These are phyloP conservation scores for Alcedo quadribrachys DNA, from an alignment of 2,797 vertebrate genomes.

Conservation along the genomic window DNA sequence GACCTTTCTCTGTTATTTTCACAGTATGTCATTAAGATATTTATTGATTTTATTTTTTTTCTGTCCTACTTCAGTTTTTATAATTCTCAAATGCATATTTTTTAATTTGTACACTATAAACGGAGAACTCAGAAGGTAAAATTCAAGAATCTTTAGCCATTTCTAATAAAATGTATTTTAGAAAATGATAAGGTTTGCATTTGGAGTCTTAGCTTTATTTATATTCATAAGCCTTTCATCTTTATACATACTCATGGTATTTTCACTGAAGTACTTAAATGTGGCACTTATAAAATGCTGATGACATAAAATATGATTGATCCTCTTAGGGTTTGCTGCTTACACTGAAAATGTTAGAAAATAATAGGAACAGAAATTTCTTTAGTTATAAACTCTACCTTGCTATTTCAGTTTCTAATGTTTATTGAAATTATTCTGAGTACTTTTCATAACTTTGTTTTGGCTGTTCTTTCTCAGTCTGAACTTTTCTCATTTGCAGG, in stretches of 20 bases:
- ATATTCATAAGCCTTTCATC: conserved; percentile 87
- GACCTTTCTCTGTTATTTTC: conserved; percentile 65
- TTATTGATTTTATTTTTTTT: conserved; percentile 56
- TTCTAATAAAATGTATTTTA: conserved; percentile 80
- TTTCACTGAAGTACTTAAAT: conserved; percentile 84
- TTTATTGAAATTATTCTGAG: conserved; percentile 73
- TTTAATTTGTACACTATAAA: conserved; percentile 73
- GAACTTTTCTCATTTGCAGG: conserved; percentile 67
- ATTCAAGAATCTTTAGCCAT: conserved; percentile 76
- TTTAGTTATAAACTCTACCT: conserved; percentile 74
- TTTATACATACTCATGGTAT: conserved; percentile 81
- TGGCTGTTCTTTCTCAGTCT: conserved; percentile 49
- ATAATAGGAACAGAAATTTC: conserved; percentile 79
- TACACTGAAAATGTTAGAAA: conserved; percentile 81
- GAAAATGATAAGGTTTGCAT: conserved; percentile 83
- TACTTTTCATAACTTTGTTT: conserved; percentile 73
- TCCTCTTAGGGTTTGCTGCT: conserved; percentile 84
- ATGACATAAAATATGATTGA: conserved; percentile 84
- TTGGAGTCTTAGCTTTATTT: conserved; percentile 85
- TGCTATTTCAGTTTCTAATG: conserved; percentile 68
- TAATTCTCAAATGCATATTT: conserved; percentile 62
- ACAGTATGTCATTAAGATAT: conserved; percentile 32
- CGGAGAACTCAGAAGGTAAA: conserved; percentile 73
- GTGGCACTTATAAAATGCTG: conserved; percentile 84
- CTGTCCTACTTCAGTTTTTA: conserved; percentile 50